Percentiles rank a stretch among this genome's conserved stretches.
Evolutionary conservation across 2,797 vertebrate genomes (phyloP).

Genomic region (Tapera naevia): DNA sequence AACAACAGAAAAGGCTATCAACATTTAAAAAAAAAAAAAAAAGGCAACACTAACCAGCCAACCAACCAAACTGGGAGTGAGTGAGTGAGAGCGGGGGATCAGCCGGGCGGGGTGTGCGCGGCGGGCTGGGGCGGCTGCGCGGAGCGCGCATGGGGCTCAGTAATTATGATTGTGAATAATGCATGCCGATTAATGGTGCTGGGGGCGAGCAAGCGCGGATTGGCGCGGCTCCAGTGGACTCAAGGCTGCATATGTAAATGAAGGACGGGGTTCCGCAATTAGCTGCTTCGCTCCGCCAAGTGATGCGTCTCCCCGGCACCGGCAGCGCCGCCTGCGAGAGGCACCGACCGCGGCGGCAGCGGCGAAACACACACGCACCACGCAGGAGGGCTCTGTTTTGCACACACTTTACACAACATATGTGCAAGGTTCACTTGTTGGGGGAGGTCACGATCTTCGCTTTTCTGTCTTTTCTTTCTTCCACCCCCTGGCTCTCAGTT

Average conservation of each 20-base stretch:
- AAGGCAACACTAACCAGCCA: not conserved
- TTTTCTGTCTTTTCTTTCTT: not conserved
- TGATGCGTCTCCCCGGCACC: slow-evolving; percentile 82
- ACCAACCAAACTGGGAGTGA: not conserved
- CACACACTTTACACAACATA: slow-evolving; percentile 80
- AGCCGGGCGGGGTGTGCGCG: slow-evolving; percentile 38
- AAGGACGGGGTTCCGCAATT: slow-evolving; percentile 91
- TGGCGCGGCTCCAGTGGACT: slow-evolving; percentile 94
- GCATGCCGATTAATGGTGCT: slow-evolving; percentile 89
- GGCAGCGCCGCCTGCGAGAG: slow-evolving; percentile 57
- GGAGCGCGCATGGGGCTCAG: slow-evolving; percentile 92
- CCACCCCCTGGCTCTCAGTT: not conserved
- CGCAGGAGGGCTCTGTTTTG: slow-evolving; percentile 55
- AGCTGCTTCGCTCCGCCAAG: slow-evolving; percentile 85
- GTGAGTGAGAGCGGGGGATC: not conserved
- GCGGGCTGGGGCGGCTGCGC: slow-evolving; percentile 81
- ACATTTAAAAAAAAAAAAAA: too few species aligned
- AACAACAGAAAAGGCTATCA: not conserved
- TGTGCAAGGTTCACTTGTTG: slow-evolving; percentile 74
- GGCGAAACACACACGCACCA: slow-evolving; percentile 16
- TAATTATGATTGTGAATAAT: slow-evolving; percentile 99
- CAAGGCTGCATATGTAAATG: slow-evolving; percentile 95
- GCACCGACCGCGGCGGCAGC: slow-evolving; percentile 8
- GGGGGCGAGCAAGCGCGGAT: slow-evolving; percentile 86
- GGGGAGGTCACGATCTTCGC: slow-evolving; percentile 74